Evolutionary conservation across 2,113 vertebrate genomes (phyloP).

Genomic region (Solea senegalensis): DNA sequence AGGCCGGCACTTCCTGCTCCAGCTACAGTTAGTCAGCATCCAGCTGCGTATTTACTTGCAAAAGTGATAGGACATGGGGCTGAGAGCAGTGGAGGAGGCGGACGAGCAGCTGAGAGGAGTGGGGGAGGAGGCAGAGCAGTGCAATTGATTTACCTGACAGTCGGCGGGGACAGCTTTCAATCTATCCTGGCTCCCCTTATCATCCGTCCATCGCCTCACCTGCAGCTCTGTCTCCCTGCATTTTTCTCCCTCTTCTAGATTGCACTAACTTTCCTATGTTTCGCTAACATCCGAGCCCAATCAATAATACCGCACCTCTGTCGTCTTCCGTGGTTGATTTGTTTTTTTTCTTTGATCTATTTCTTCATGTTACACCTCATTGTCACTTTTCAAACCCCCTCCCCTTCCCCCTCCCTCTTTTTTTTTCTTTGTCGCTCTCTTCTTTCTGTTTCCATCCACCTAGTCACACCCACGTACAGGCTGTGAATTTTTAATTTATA

Average conservation of each 20-base stretch:
- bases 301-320: constrained; percentile 29
- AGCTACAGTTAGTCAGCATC: constrained; percentile 52
- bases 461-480: constrained; percentile 43
- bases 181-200: constrained; percentile 45
- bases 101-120: constrained; percentile 30
- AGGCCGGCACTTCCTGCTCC: constrained; percentile 14
- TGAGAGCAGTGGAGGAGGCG: constrained; percentile 22
- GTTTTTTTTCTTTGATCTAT: constrained; percentile 15
- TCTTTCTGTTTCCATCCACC: constrained; percentile 19
- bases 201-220: constrained; percentile 42
- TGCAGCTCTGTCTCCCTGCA: constrained; percentile 28
- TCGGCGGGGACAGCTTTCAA: constrained; percentile 52
- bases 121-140: constrained; percentile 29
- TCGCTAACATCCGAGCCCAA: constrained; percentile 11
- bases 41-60: constrained; percentile 44
- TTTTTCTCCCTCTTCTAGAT: constrained; percentile 33
- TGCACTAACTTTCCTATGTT: constrained; percentile 25
- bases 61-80: constrained; percentile 36
- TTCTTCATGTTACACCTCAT: background rate
- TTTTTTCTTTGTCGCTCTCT: background rate
- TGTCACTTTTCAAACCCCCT: background rate
- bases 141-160: constrained; percentile 63
- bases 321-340: constrained; percentile 22
- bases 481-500: constrained; percentile 60
- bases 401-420: rapidly evolving